Evolutionary conservation across 2,888 invertebrate genomes (phyloP).

Genomic region (Troilus luridus): DNA sequence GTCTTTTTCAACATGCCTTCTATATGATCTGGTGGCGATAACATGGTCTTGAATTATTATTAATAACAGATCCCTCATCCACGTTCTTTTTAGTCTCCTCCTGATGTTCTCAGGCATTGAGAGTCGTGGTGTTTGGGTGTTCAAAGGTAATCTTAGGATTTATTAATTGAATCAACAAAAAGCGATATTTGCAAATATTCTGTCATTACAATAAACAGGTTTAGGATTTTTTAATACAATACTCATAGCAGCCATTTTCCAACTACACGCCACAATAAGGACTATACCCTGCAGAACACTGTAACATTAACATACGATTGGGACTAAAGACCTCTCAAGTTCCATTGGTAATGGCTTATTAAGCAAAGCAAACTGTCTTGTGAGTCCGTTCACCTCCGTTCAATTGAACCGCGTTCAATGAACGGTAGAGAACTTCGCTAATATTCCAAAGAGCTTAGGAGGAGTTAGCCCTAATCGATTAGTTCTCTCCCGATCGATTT

Average conservation of each 20-base stretch:
- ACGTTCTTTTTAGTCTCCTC: too few relatives aligned
- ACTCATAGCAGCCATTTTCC: not conserved
- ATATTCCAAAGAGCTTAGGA: not conserved
- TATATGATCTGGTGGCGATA: too few relatives aligned
- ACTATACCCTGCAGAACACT: not conserved
- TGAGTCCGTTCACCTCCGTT: not conserved
- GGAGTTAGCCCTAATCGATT: not conserved
- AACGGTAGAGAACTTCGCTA: not conserved
- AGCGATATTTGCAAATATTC: too few relatives aligned
- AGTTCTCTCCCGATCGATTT: not conserved
- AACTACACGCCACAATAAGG: not conserved
- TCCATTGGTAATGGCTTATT: not conserved
- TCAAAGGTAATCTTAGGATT: too few relatives aligned
- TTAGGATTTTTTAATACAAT: too few relatives aligned
- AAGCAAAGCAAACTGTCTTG: not conserved
- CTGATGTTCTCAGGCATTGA: too few relatives aligned
- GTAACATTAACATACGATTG: not conserved
- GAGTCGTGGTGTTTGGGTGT: too few relatives aligned
- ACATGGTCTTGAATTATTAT: too few relatives aligned
- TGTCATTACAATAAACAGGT: too few relatives aligned
- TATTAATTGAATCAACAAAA: too few relatives aligned
- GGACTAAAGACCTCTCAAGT: not conserved
- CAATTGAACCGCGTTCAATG: not conserved
- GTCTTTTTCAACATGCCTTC: too few relatives aligned
- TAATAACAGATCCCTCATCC: too few relatives aligned